Percentiles rank a stretch among this genome's conserved stretches.
Conservation (phyloP, 2,113 vertebrate species). For the Tetrao urogallus region DNA sequence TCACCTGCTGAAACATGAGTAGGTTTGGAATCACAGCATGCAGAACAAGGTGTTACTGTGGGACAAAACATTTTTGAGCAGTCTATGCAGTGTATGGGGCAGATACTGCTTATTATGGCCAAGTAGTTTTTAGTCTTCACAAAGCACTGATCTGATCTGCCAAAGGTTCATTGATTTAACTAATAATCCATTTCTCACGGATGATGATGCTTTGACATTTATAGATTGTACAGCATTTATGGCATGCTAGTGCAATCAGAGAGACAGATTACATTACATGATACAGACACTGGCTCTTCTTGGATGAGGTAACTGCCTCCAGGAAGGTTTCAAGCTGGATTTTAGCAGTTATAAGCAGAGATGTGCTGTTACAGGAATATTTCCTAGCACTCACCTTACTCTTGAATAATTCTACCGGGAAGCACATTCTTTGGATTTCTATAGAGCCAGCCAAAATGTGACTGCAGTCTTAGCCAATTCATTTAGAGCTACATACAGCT, state of each 20-base stretch:
- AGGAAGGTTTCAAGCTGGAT: neutral
- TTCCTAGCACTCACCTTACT: neutral
- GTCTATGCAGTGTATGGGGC: neutral
- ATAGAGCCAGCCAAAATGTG: neutral
- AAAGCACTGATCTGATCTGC: neutral
- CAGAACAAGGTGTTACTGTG: neutral
- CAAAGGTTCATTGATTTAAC: neutral
- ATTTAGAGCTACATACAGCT: neutral
- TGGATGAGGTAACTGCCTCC: neutral
- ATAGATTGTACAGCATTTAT: neutral
- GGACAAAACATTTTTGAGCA: neutral
- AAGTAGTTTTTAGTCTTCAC: neutral
- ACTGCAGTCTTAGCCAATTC: neutral
- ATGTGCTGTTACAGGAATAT: neutral
- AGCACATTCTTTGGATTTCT: neutral
- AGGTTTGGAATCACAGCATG: neutral
- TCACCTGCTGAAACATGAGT: neutral
- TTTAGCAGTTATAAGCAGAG: neutral
- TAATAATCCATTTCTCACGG: neutral
- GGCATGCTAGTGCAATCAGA: neutral
- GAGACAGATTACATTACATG: neutral
- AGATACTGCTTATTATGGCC: neutral
- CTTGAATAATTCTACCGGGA: neutral
- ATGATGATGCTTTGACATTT: neutral
- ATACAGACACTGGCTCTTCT: neutral